Conservation (phyloP, 1,140 invertebrate genomes). For the Parasteatoda tepidariorum region DNA sequence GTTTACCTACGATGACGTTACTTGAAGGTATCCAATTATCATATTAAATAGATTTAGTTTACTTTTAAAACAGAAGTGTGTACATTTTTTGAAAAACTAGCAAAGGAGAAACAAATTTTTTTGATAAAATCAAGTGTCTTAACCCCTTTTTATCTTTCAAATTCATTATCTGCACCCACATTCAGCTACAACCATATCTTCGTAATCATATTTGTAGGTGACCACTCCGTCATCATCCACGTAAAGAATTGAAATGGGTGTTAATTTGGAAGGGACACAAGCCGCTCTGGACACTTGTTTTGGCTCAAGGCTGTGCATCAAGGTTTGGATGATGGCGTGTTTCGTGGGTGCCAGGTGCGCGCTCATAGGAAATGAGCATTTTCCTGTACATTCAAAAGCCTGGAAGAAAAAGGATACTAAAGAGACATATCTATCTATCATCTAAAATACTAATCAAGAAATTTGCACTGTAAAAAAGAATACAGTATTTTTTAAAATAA, state of each 20-base stretch:
- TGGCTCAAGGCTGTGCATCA: constrained; percentile 88
- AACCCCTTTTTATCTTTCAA: too few relatives aligned
- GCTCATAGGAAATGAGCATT: constrained; percentile 88
- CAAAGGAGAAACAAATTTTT: too few relatives aligned
- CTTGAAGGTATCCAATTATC: too few relatives aligned
- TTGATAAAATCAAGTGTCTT: too few relatives aligned
- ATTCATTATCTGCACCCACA: constrained; percentile 88
- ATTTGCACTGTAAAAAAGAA: too few relatives aligned
- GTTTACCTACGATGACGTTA: too few relatives aligned
- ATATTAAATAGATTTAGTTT: too few relatives aligned
- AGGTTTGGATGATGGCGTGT: constrained; percentile 94
- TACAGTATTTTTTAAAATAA: too few relatives aligned
- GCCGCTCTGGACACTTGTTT: constrained; percentile 79
- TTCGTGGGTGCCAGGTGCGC: constrained; percentile 93
- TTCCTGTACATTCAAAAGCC: constrained; percentile 91
- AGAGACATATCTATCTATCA: too few relatives aligned
- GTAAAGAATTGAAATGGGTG: constrained; percentile 88
- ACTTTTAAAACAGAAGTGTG: too few relatives aligned
- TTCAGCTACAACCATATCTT: constrained; percentile 95
- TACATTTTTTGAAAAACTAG: too few relatives aligned
- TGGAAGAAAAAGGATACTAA: constrained; percentile 70
- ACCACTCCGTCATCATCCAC: constrained; percentile 93
- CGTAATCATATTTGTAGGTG: constrained; percentile 89
- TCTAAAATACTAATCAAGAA: too few relatives aligned
- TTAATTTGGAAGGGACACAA: constrained; percentile 89